Conservation (phyloP, 2,113 vertebrate genomes). For the Salvator merianae region DNA sequence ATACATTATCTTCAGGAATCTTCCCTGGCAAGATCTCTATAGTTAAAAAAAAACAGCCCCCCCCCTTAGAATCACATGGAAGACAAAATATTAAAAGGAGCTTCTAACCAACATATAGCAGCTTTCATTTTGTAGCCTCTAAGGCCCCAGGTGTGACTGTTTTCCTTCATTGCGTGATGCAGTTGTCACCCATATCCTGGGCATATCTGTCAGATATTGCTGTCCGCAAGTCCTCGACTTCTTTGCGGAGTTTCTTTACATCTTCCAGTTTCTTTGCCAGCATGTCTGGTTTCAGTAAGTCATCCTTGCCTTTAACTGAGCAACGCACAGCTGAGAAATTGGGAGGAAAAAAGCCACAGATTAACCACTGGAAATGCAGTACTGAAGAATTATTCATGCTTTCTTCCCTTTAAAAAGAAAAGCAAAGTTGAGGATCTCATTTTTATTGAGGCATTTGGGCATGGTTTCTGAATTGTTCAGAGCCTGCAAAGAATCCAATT, state of each 20-base stretch:
- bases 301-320: conserved; percentile 72
- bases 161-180: conserved; percentile 85
- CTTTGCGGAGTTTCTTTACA: conserved; percentile 86
- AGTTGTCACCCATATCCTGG: conserved; percentile 99
- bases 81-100: conserved; percentile 51
- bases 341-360: conserved; percentile 38
- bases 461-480: background rate
- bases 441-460: background rate
- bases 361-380: conserved; percentile 32
- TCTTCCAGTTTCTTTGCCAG: conserved; percentile 88
- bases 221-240: conserved; percentile 92
- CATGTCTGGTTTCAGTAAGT: conserved; percentile 83
- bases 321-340: conserved; percentile 73
- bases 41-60: background rate
- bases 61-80: conserved; percentile 1
- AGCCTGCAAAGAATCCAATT: background rate
- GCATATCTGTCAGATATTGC: conserved; percentile 94
- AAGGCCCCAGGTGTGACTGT: background rate
- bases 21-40: conserved; percentile 9
- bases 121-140: background rate
- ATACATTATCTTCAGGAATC: background rate
- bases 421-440: background rate
- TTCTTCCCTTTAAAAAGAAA: background rate
- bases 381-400: background rate
- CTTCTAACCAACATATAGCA: conserved; percentile 19